Conservation (phyloP, 2,888 invertebrate species). For the Oscheius sp. region DNA sequence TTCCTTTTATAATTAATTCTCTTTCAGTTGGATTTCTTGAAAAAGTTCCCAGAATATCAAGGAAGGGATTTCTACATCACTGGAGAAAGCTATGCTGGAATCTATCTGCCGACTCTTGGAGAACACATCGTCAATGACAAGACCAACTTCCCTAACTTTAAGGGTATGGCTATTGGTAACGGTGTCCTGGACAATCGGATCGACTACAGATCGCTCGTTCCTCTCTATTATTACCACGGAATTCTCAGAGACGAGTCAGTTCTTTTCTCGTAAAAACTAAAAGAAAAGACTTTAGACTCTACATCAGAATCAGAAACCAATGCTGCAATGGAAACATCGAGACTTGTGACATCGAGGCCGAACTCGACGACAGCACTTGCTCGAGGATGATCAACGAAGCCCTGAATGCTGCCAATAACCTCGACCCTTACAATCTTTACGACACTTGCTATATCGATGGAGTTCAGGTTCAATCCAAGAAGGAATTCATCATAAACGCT, state of each 20-base stretch:
- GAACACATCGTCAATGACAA: conserved; percentile 43
- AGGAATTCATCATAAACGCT: conserved; percentile 30
- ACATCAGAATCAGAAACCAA: conserved; percentile 34
- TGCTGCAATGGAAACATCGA: conserved; percentile 53
- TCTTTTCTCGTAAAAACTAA: neutral
- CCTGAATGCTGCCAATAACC: conserved; percentile 42
- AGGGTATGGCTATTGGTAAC: conserved; percentile 73
- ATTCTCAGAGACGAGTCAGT: conserved; percentile 51
- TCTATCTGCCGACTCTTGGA: conserved; percentile 71
- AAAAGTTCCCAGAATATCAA: conserved; percentile 72
- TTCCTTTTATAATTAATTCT: neutral
- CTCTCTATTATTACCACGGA: conserved; percentile 61
- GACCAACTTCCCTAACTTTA: conserved; percentile 54
- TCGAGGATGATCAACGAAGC: conserved; percentile 15
- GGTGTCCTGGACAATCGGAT: conserved; percentile 70
- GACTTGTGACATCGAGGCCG: conserved; percentile 44
- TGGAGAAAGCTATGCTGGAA: conserved; percentile 72
- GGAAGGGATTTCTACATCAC: conserved; percentile 72
- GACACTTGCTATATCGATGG: conserved; percentile 47
- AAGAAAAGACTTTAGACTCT: conserved; percentile 35
- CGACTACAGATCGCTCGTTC: conserved; percentile 57
- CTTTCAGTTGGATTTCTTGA: conserved; percentile 71
- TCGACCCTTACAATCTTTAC: conserved; percentile 58
- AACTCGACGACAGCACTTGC: conserved; percentile 38
- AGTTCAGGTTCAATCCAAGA: conserved; percentile 1